Conservation (phyloP, 2,888 invertebrate species). For the Tetanocera ferruginea region DNA sequence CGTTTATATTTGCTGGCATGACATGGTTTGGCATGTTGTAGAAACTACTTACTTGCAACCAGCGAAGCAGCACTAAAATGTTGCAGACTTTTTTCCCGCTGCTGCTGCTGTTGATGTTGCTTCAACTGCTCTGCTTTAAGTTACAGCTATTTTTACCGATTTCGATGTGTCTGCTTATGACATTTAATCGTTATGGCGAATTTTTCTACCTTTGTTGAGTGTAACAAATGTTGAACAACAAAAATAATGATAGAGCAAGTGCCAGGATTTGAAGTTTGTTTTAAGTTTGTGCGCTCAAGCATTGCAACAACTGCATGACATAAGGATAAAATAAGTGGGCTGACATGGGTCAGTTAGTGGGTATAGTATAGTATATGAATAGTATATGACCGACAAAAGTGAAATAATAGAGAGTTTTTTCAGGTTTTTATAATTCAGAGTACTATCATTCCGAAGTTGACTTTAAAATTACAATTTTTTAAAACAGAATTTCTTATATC, state of each 20-base stretch:
- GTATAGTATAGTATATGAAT: too few species aligned
- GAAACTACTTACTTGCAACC: slow-evolving; percentile 4
- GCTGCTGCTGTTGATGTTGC: too few species aligned
- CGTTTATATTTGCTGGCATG: not conserved
- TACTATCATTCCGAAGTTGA: too few species aligned
- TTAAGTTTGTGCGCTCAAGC: not conserved
- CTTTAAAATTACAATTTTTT: too few species aligned
- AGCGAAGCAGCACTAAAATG: slow-evolving; percentile 38
- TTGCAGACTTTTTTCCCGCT: slow-evolving; percentile 32
- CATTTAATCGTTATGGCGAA: slow-evolving; percentile 35
- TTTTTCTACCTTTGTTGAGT: not conserved
- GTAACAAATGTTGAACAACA: not conserved
- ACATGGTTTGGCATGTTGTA: not conserved
- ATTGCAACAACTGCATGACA: not conserved
- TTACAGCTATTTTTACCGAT: not conserved
- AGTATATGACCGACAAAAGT: too few species aligned
- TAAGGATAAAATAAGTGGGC: not conserved
- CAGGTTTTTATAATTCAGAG: too few species aligned
- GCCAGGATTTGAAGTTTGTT: not conserved
- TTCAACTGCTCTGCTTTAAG: not conserved
- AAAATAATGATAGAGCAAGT: not conserved
- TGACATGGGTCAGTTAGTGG: too few species aligned
- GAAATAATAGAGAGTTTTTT: too few species aligned
- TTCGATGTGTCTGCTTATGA: slow-evolving; percentile 36
- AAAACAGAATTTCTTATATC: too few species aligned